Evolutionary conservation across 2,888 invertebrate genomes (phyloP).

Genomic region (Tetrapedia diversipes): DNA sequence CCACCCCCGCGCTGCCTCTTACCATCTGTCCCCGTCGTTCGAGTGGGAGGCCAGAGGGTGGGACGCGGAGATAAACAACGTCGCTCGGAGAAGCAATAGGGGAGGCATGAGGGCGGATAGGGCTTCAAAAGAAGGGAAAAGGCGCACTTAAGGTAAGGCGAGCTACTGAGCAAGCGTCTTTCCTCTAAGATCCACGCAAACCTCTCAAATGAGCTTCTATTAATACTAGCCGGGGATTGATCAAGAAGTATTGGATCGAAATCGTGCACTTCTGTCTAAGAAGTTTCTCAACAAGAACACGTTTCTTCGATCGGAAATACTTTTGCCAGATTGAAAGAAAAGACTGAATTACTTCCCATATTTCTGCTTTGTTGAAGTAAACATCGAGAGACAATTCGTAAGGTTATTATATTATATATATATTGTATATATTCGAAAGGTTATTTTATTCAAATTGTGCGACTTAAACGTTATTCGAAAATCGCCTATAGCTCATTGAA

Average conservation of each 20-base stretch:
- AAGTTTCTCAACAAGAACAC: background rate
- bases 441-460: too few relatives aligned
- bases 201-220: constrained; percentile 63
- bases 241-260: constrained; percentile 19
- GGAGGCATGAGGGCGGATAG: constrained; percentile 25
- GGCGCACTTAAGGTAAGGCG: constrained; percentile 40
- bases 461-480: too few relatives aligned
- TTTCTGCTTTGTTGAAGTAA: background rate
- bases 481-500: too few relatives aligned
- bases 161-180: constrained; percentile 48
- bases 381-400: too few relatives aligned
- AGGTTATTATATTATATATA: too few relatives aligned
- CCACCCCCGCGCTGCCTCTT: constrained; percentile 3
- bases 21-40: background rate
- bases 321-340: background rate
- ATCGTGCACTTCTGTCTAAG: background rate
- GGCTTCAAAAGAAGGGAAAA: constrained; percentile 36
- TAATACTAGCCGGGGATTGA: constrained; percentile 53
- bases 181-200: constrained; percentile 46
- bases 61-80: constrained; percentile 70
- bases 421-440: too few relatives aligned
- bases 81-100: constrained; percentile 39
- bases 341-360: too few relatives aligned
- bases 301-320: background rate
- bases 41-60: constrained; percentile 46